A percentile compares a stretch with the other conserved stretches of the same genome.
phyloP scores from a whole-genome alignment of 2,797 vertebrate genomes.

The Limnodromus scolopaceus region DNA sequence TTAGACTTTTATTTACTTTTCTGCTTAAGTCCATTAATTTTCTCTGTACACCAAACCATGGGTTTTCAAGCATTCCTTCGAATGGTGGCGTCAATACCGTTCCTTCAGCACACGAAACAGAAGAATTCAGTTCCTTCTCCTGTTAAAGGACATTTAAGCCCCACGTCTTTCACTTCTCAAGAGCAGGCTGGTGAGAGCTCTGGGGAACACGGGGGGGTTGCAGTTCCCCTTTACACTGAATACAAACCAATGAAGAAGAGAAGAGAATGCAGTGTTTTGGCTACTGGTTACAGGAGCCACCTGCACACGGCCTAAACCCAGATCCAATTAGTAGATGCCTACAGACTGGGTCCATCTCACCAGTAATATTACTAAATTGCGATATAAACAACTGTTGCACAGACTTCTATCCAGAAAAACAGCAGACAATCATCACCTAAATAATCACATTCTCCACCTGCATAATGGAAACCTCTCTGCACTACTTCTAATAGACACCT shows the following conservation, averaged over 20 bases:
- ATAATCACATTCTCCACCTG: background rate
- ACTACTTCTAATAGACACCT: background rate
- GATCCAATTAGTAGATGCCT: background rate
- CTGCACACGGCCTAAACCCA: background rate
- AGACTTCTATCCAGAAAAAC: background rate
- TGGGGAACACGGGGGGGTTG: background rate
- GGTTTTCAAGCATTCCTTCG: background rate
- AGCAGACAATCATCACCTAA: background rate
- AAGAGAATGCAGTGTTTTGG: background rate
- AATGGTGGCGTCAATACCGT: background rate
- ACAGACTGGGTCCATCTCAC: background rate
- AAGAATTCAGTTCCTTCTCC: background rate
- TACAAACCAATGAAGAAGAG: background rate
- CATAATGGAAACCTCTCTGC: background rate
- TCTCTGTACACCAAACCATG: background rate
- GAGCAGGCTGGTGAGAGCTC: background rate
- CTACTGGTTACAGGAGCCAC: background rate
- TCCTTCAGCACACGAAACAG: background rate
- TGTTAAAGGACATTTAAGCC: background rate
- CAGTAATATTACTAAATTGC: background rate
- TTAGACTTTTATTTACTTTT: background rate
- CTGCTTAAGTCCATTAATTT: background rate
- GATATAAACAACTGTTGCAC: background rate
- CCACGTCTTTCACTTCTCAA: background rate
- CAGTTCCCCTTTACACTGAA: background rate